Conservation (phyloP, 2,888 invertebrate genomes). For the Druceiella hillmani region DNA sequence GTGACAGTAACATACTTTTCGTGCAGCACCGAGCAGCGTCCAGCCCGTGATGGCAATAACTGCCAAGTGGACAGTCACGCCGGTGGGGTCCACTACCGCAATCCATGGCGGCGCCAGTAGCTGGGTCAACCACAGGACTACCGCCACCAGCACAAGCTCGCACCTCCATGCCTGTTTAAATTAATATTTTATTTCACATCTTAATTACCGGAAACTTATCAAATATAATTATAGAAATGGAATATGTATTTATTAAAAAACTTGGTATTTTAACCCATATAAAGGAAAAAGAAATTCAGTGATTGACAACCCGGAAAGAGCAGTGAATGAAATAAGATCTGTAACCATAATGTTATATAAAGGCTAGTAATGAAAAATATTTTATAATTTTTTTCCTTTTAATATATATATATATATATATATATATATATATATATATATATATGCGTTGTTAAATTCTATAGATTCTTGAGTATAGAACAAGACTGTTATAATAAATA, state of each 20-base stretch:
- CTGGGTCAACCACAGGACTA: conserved; percentile 65
- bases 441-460: too few relatives aligned
- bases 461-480: too few relatives aligned
- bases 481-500: too few relatives aligned
- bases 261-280: neutral
- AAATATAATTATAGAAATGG: neutral
- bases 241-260: neutral
- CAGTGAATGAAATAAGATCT: conserved; percentile 4
- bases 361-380: too few relatives aligned
- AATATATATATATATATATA: too few relatives aligned
- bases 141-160: conserved; percentile 79
- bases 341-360: too few relatives aligned
- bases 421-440: too few relatives aligned
- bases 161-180: conserved; percentile 65
- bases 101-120: conserved; percentile 70
- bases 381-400: too few relatives aligned
- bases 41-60: conserved; percentile 81
- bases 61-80: conserved; percentile 77
- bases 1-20: conserved; percentile 73
- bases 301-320: neutral
- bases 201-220: neutral
- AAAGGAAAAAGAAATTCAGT: too few relatives aligned
- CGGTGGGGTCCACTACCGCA: conserved; percentile 76
- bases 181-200: neutral
- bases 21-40: conserved; percentile 81